Evolutionary conservation across 2,888 invertebrate species (phyloP).

Genomic region (Rhagium mordax): DNA sequence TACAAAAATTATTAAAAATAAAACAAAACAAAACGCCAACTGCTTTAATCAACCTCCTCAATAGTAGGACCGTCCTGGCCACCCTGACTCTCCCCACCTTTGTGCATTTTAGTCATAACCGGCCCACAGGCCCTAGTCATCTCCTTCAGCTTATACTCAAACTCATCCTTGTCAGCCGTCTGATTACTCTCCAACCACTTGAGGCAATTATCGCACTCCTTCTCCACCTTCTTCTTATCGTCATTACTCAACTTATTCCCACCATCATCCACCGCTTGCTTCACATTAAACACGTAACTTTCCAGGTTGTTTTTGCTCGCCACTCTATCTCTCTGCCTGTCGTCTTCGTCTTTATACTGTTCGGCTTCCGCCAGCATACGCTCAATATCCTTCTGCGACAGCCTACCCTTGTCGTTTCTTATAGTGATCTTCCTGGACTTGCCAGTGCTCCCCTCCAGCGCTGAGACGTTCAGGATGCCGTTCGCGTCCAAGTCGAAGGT

Average conservation of each 20-base stretch:
- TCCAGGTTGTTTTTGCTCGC: slow-evolving; percentile 82
- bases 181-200: slow-evolving; percentile 82
- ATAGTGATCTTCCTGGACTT: slow-evolving; percentile 85
- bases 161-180: slow-evolving; percentile 78
- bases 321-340: slow-evolving; percentile 79
- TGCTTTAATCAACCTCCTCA: slow-evolving; percentile 66
- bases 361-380: slow-evolving; percentile 85
- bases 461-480: slow-evolving; percentile 77
- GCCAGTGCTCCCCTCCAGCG: slow-evolving; percentile 73
- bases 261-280: slow-evolving; percentile 79
- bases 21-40: not conserved
- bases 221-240: slow-evolving; percentile 67
- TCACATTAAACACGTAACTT: slow-evolving; percentile 79
- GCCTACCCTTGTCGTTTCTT: slow-evolving; percentile 86
- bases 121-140: slow-evolving; percentile 75
- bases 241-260: slow-evolving; percentile 76
- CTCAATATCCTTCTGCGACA: slow-evolving; percentile 88
- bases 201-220: slow-evolving; percentile 75
- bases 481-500: slow-evolving; percentile 85
- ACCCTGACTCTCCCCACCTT: slow-evolving; percentile 44
- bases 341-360: slow-evolving; percentile 79
- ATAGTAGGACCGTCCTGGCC: slow-evolving; percentile 64
- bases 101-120: slow-evolving; percentile 74
- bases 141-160: slow-evolving; percentile 76
- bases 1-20: slow-evolving; percentile 17